Evolutionary conservation across 2,797 vertebrate genomes (phyloP).

Genomic region (Falco concolor): DNA sequence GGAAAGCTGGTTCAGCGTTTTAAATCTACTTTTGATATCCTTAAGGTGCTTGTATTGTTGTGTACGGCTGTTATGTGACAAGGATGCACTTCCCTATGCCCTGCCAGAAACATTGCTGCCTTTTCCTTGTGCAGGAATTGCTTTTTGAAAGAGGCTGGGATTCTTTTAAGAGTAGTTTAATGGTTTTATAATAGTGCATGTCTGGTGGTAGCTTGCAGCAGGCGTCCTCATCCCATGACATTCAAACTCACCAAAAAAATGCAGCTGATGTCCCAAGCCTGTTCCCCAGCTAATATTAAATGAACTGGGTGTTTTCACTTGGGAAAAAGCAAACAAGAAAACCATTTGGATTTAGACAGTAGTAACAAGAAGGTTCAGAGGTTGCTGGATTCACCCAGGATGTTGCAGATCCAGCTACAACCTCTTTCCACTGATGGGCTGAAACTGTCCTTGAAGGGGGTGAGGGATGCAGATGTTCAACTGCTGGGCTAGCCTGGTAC

Average conservation of each 20-base stretch:
- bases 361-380: not conserved
- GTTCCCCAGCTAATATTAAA: not conserved
- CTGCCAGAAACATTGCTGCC: not conserved
- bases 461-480: not conserved
- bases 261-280: not conserved
- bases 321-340: not conserved
- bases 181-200: not conserved
- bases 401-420: not conserved
- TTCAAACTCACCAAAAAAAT: not conserved
- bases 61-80: not conserved
- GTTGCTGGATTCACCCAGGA: not conserved
- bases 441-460: not conserved
- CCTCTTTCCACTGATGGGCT: not conserved
- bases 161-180: not conserved
- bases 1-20: not conserved
- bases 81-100: not conserved
- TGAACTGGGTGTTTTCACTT: not conserved
- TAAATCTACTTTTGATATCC: not conserved
- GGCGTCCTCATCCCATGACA: rapidly evolving
- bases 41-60: not conserved
- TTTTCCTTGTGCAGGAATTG: not conserved
- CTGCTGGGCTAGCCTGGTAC: too few species aligned
- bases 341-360: not conserved
- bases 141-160: not conserved
- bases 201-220: not conserved